Base-by-base conservation (phyloP, 1,140 invertebrate species). In the Formica selysi region DNA sequence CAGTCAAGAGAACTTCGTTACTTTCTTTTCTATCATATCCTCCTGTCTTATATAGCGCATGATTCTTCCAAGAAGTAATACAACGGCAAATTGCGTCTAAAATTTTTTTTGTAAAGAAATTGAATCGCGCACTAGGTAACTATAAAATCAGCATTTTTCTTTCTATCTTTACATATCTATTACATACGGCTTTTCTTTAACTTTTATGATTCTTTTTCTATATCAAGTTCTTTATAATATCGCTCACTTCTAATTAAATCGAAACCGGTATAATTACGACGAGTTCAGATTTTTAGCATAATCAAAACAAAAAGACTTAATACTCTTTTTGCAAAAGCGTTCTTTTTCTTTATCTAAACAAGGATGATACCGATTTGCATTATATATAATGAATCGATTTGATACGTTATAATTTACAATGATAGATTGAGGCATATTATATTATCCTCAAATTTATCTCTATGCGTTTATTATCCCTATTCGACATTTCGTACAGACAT, bases 131-230 rank as follows among this genome's bases (percentile, higher is more conserved):
- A 38, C 62, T 54, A 84, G 48, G 48, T 76, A 61, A 70, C 65
- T 90, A 87, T 44, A 62, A 29, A 29, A 61, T 54, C 38, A 81
- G 67, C 62, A 51, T 80, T 61, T 67, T 86, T 44, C 38, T 81
- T 64, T 85, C 73, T 89, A 91, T 44, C 51, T 81, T 87, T 85
- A 89, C 90, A 90, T 71, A 74, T 68, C 61, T 88, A 70, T 26
- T 85, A 57, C 74, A 73, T 59, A 59, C 57, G 74, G 68, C 67
- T 90, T 85, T 22, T 22, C 71, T 48, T 4, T 88, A 79, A 11
- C 22, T 88, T 70, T 84, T 86, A 89, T 38, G 61, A 87, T 83
- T 86, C 67, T 90, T 86, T 13, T 48, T 65, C 13, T 78, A 57
- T 64, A 87, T 81, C 85, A 36, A 73, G 67, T 73, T 29, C 26